These are phyloP conservation scores for Rotaria macrura DNA, from an alignment of 2,888 invertebrate species.

Conservation along the genomic window DNA sequence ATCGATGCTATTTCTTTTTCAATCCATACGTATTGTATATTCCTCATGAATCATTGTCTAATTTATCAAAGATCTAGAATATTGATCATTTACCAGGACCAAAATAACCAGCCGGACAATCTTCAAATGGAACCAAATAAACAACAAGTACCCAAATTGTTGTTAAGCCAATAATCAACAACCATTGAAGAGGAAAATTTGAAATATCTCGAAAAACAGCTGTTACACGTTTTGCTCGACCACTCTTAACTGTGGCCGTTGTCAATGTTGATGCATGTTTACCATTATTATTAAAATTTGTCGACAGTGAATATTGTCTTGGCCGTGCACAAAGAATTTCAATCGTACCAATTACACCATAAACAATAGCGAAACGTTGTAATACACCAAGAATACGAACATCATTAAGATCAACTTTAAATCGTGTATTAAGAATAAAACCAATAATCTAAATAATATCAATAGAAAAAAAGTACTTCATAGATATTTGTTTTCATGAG, in stretches of 20 bases:
- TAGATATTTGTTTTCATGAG: no score
- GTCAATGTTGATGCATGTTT: neutral
- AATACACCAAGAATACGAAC: constrained; percentile 29
- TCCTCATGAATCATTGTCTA: no score
- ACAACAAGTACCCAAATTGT: constrained; percentile 21
- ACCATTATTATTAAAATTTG: no score
- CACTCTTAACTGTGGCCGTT: neutral
- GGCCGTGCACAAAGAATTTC: constrained; percentile 12
- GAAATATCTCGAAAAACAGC: constrained; percentile 13
- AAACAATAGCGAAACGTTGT: constrained; percentile 27
- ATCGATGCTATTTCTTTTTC: no score
- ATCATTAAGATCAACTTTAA: constrained; percentile 54
- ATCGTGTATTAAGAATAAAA: constrained; percentile 27
- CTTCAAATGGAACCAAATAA: constrained; percentile 21
- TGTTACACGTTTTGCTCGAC: neutral
- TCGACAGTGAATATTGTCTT: neutral
- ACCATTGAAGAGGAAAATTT: constrained; percentile 27
- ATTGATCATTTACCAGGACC: neutral
- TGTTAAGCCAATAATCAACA: neutral
- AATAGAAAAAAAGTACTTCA: neutral
- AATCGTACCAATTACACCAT: neutral
- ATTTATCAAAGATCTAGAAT: no score
- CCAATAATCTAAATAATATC: constrained; percentile 25
- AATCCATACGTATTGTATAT: no score
- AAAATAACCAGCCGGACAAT: constrained; percentile 34